Conservation (phyloP, 2,797 vertebrate genomes). For the Austrolebias charrua region DNA sequence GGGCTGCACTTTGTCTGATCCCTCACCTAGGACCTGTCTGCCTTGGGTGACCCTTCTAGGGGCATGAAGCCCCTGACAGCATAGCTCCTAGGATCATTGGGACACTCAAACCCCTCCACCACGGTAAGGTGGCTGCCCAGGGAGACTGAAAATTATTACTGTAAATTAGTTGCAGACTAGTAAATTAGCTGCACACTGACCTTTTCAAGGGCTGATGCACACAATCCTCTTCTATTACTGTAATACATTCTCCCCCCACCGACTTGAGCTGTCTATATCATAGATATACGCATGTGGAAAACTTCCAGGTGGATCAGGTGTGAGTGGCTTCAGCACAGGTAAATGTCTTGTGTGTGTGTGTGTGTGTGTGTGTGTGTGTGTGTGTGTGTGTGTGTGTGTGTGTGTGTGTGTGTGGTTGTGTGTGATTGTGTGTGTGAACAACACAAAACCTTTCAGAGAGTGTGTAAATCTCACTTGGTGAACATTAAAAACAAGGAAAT, state of each 20-base stretch:
- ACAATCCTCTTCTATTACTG: slow-evolving; percentile 32
- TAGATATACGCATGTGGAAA: slow-evolving; percentile 22
- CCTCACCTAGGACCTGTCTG: too few relatives aligned
- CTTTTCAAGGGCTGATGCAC: slow-evolving; percentile 45
- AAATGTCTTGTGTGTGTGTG: slow-evolving; percentile 4
- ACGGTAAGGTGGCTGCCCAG: too few relatives aligned
- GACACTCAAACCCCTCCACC: too few relatives aligned
- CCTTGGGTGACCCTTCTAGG: too few relatives aligned
- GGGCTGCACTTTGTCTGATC: too few relatives aligned
- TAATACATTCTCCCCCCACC: slow-evolving; percentile 26
- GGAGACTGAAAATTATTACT: slow-evolving; percentile 48
- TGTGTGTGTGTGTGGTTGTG: slow-evolving; percentile 14
- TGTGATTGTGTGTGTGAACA: slow-evolving; percentile 14
- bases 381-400: background rate
- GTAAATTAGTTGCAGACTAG: slow-evolving; percentile 55
- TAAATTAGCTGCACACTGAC: slow-evolving; percentile 55
- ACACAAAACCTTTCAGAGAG: slow-evolving; percentile 13
- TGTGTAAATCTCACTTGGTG: slow-evolving; percentile 13
- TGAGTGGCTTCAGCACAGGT: slow-evolving; percentile 35
- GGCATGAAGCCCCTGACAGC: too few relatives aligned
- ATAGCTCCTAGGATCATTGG: too few relatives aligned
- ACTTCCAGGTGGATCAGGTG: slow-evolving; percentile 33
- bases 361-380: slow-evolving; percentile 16
- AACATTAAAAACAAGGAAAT: slow-evolving; percentile 38
- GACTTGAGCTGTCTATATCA: slow-evolving; percentile 30